These are phyloP conservation scores for Monopis laevigella DNA, from an alignment of 2,888 invertebrate genomes.

Conservation along the genomic window DNA sequence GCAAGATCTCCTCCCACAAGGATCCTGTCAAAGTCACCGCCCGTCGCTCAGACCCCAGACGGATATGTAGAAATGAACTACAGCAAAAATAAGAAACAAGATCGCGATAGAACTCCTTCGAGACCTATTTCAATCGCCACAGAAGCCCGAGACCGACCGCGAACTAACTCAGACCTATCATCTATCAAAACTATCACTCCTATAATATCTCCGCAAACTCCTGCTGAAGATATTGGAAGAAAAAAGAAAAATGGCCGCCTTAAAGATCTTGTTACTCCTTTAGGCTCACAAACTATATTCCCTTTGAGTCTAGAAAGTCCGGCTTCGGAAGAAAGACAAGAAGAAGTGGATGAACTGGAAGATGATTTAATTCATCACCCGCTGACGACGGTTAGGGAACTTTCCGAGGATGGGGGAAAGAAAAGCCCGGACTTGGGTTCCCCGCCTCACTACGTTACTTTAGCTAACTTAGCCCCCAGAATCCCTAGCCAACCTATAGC, in stretches of 20 bases:
- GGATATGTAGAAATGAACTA: conserved; percentile 76
- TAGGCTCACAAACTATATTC: conserved; percentile 73
- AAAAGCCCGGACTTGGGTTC: conserved; percentile 25
- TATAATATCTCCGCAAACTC: conserved; percentile 17
- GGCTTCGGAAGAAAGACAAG: conserved; percentile 45
- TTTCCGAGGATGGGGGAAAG: conserved; percentile 38
- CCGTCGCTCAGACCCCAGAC: conserved; percentile 43
- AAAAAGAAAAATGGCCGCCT: conserved; percentile 12
- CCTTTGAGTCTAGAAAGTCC: conserved; percentile 75
- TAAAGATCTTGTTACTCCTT: conserved; percentile 50
- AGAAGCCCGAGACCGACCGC: conserved; percentile 21
- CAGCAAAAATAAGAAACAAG: conserved; percentile 32
- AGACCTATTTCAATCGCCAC: conserved; percentile 72
- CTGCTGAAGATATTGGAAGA: conserved; percentile 38
- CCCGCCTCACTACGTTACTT: conserved; percentile 60
- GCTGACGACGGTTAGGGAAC: conserved; percentile 41
- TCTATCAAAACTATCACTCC: conserved; percentile 18
- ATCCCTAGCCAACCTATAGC: conserved; percentile 22
- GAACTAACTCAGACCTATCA: conserved; percentile 21
- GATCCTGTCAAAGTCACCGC: conserved; percentile 10
- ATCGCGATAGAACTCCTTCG: conserved; percentile 56
- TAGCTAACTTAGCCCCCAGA: conserved; percentile 28
- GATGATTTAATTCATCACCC: conserved; percentile 31
- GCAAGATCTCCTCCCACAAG: conserved; percentile 18
- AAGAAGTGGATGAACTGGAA: conserved; percentile 28